phyloP scores from a whole-genome alignment of 2,113 vertebrate species.

The Bubo scandiacus region DNA sequence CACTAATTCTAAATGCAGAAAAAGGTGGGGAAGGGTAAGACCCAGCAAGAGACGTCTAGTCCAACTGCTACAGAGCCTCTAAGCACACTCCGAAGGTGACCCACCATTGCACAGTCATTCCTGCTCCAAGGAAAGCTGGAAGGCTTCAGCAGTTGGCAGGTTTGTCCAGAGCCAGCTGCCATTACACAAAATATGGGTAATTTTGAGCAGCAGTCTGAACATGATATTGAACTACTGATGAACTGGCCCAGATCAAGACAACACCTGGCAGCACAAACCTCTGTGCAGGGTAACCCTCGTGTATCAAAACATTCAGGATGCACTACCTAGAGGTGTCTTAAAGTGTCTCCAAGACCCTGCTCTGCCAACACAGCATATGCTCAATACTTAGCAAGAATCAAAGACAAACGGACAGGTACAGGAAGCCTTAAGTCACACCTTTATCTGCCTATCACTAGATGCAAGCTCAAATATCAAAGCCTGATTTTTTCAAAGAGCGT shows the following conservation, averaged over 20 bases:
- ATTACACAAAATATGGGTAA: background rate
- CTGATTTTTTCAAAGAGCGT: background rate
- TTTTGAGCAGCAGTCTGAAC: background rate
- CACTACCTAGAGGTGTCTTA: background rate
- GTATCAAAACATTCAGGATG: background rate
- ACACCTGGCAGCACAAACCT: background rate
- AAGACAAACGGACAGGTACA: background rate
- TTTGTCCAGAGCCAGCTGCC: background rate
- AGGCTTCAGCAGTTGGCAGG: background rate
- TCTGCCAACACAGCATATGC: background rate
- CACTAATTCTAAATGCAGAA: background rate
- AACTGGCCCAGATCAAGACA: background rate
- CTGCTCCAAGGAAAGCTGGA: background rate
- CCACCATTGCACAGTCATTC: rapidly evolving
- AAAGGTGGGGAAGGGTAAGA: background rate
- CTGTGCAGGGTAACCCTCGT: background rate
- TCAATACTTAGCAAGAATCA: background rate
- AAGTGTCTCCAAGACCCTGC: background rate
- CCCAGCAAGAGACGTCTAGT: background rate
- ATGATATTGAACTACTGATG: background rate
- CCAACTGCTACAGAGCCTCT: background rate
- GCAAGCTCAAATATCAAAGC: background rate
- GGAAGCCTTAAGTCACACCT: background rate
- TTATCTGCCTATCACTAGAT: background rate
- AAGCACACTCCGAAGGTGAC: background rate